Base-by-base conservation (phyloP, 2,797 vertebrate species). In the Alectoris magna region DNA sequence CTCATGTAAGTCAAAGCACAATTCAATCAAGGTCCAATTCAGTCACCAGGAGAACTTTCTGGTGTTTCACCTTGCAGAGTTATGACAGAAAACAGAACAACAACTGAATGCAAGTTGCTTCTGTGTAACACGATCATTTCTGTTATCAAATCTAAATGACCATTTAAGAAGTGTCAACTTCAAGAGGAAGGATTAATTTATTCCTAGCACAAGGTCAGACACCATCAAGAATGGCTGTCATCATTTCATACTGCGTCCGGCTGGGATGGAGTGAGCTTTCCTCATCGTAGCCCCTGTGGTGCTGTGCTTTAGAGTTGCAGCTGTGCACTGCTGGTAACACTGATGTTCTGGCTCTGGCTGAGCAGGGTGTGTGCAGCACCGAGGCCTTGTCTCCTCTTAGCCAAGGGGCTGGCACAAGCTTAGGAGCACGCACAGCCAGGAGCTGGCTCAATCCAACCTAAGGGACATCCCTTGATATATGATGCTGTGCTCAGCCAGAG, bases 361-460 rank as follows among this genome's bases (percentile, higher is more conserved):
- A 64, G 3, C 31, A 1, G 10, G 10, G 23, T 44, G 31, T 53
- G 59, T 27, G 4, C 21, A 38, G 38, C 22, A 3, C 0, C 9
- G 27, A 49, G 51, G 38, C 14, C 41, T 46, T 55, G 38, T 38
- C 2, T 2, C 68, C 66, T 75, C 46, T 70, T 66, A 16, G 10
- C 5, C 18, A 0, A 0, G 2, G 5, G 8, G 0, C 4, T 11
- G 11, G 34, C 56, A 66, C 0, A 1, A 74, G 11, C 15, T 29
- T 56, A 27, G 63, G n/a, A 19, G 44, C 1, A 0, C 14, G 3
- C 26, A 21, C 8, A 48, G 63, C 31, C 19, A 23, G 55, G 15
- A 87, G 63, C 59, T 17, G 55, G 27, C 55, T 55, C 58, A 69
- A 39, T 58, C 41, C 24, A 31, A 72, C 27, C 60, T 19, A 41